phyloP scores from a whole-genome alignment of 2,797 vertebrate species.

The Microchirus variegatus region DNA sequence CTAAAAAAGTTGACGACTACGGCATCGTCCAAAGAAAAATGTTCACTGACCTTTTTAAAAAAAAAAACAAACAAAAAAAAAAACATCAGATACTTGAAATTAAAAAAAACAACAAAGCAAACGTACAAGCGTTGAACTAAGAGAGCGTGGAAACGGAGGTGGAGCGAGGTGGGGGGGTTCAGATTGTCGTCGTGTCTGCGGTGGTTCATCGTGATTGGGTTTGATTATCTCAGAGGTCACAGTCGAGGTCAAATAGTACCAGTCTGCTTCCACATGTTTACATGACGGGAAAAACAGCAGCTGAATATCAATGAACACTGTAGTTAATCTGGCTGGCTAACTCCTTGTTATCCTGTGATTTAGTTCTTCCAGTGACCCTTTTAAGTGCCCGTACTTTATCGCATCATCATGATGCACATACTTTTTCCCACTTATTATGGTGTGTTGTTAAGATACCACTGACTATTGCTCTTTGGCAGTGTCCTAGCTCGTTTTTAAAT shows the following conservation, averaged over 20 bases:
- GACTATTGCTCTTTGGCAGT: slow-evolving; percentile 73
- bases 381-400: slow-evolving; percentile 1
- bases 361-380: slow-evolving; percentile 28
- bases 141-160: slow-evolving; percentile 22
- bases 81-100: slow-evolving; percentile 27
- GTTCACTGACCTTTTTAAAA: slow-evolving; percentile 35
- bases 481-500: slow-evolving; percentile 62
- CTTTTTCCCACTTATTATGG: slow-evolving; percentile 21
- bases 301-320: slow-evolving; percentile 42
- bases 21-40: slow-evolving; percentile 36
- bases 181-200: slow-evolving; percentile 66
- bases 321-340: slow-evolving; percentile 36
- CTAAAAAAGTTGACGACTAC: slow-evolving; percentile 27
- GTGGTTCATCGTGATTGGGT: slow-evolving; percentile 32
- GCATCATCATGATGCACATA: slow-evolving; percentile 22
- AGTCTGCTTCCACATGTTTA: slow-evolving; percentile 29
- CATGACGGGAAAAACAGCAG: slow-evolving; percentile 18
- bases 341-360: slow-evolving; percentile 11
- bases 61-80: not conserved
- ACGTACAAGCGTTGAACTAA: slow-evolving; percentile 27
- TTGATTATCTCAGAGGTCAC: slow-evolving; percentile 69
- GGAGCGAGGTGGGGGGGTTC: slow-evolving; percentile 39
- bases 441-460: slow-evolving; percentile 43
- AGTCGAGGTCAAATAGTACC: slow-evolving; percentile 71
- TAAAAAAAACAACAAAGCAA: slow-evolving; percentile 22